Base-by-base conservation (phyloP, 2,888 invertebrate species). In the Leuctra nigra region DNA sequence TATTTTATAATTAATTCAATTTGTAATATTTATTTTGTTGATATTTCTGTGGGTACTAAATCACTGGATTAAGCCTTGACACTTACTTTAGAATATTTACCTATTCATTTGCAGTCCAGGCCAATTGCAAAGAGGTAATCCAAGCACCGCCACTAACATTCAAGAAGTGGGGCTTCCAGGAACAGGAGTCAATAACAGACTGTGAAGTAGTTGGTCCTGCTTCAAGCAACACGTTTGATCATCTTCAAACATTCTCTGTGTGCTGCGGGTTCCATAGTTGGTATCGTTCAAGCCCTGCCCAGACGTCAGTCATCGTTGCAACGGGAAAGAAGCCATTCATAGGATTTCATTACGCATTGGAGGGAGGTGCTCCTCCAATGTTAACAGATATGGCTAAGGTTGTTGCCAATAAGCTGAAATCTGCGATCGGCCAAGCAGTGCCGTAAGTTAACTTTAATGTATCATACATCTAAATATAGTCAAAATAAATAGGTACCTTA, bases 351-450 rank as follows among this genome's bases (percentile, higher is more conserved):
- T 89, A 87, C 72, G 92, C 91, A 4, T 76, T 91, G 54, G 95
- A 96, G 78, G 94, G 93, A 20, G 86, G 85, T 54, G 77, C 86
- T 16, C 87, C 87, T 25, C 89, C 90, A 0, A 80, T 87, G 13
- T 75, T 96, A 13, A 85, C 90, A 53, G 94, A 95, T 69, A 91
- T 96, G n/a, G 94, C 94, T 0, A 85, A 89, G 69, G 93, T 91
- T 54, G 89, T 95, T 52, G 93, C 93, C 1, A 87, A 83, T 68
- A 93, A 91, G 76, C 77, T 94, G 23, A 87, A 91, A 69, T 85
- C 83, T 47, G 84, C 84, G 44, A 73, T 74, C 61, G 68, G 68
- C 13, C 68, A 68, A 59, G 73, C 74, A 41, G 71, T 87, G 63
- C 86, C 87, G 87, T 88, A 68, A 82, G 87, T 79, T n/a, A n/a